phyloP scores from a whole-genome alignment of 2,113 vertebrate species.

The Poeciliopsis prolifica region DNA sequence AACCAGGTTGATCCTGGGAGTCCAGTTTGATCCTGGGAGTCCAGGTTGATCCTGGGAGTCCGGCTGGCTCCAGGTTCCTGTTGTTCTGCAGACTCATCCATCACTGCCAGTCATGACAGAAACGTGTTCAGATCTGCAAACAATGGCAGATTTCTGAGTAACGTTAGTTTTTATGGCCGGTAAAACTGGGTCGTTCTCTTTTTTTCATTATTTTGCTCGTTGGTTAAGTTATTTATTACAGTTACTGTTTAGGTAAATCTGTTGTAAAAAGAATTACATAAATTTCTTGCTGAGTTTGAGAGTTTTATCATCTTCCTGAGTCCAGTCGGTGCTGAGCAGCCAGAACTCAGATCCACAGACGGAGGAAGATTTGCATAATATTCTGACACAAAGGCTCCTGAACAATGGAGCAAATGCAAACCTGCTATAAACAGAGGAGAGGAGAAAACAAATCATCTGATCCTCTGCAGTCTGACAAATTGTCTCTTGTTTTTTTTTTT shows the following conservation, averaged over 20 bases:
- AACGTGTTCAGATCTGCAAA: neutral
- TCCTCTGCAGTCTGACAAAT: neutral
- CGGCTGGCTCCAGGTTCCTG: constrained; percentile 34
- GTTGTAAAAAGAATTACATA: neutral
- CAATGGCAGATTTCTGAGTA: neutral
- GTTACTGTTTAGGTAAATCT: neutral
- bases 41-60: constrained; percentile 4
- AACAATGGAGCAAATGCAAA: neutral
- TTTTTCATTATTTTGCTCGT: neutral
- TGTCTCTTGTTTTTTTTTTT: too few relatives aligned
- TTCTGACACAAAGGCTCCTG: neutral
- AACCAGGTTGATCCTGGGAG: too few relatives aligned
- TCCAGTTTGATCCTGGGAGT: too few relatives aligned
- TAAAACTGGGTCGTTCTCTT: neutral
- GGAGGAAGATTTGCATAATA: neutral
- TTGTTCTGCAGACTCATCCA: constrained; percentile 6
- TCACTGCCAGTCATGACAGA: constrained; percentile 14
- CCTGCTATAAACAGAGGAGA: neutral
- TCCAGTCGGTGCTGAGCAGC: neutral
- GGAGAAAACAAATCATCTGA: neutral
- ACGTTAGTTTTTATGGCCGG: neutral
- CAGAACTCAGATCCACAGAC: too few relatives aligned
- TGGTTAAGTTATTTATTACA: neutral
- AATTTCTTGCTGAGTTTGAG: neutral
- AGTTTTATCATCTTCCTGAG: neutral